These are phyloP conservation scores for Cataglyphis livida DNA, from an alignment of 2,888 invertebrate species.

Conservation along the genomic window DNA sequence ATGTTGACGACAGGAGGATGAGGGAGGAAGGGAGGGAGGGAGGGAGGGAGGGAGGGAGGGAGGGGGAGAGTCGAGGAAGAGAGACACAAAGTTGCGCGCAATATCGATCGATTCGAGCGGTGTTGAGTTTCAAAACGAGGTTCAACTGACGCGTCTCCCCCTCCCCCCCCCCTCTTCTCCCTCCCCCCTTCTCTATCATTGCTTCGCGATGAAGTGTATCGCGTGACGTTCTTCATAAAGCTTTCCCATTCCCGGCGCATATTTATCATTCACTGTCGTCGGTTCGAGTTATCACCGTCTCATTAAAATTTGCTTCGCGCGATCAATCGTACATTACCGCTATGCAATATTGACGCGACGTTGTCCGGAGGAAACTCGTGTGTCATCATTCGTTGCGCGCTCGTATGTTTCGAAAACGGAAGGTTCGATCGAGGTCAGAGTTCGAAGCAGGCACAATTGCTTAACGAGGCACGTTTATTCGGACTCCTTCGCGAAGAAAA, in stretches of 20 bases:
- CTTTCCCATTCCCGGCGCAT: neutral
- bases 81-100: slow-evolving; percentile 47
- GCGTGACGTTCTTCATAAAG: slow-evolving; percentile 43
- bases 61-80: neutral
- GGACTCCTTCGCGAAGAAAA: neutral
- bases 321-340: slow-evolving; percentile 13
- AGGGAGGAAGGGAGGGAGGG: neutral
- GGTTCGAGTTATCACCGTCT: slow-evolving; percentile 43
- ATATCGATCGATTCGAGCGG: slow-evolving; percentile 39
- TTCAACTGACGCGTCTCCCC: slow-evolving; percentile 30
- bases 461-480: neutral
- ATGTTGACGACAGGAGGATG: slow-evolving; percentile 31
- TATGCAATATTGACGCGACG: neutral
- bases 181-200: neutral
- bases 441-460: neutral
- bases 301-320: slow-evolving; percentile 43
- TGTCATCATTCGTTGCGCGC: neutral
- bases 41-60: neutral
- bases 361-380: neutral
- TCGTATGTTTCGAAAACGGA: neutral
- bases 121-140: slow-evolving; percentile 52
- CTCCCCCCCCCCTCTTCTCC: too few relatives aligned
- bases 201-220: slow-evolving; percentile 27
- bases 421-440: neutral
- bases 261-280: slow-evolving; percentile 38